Conservation (phyloP, 2,888 invertebrate genomes). For the Marronus borbonicus region DNA sequence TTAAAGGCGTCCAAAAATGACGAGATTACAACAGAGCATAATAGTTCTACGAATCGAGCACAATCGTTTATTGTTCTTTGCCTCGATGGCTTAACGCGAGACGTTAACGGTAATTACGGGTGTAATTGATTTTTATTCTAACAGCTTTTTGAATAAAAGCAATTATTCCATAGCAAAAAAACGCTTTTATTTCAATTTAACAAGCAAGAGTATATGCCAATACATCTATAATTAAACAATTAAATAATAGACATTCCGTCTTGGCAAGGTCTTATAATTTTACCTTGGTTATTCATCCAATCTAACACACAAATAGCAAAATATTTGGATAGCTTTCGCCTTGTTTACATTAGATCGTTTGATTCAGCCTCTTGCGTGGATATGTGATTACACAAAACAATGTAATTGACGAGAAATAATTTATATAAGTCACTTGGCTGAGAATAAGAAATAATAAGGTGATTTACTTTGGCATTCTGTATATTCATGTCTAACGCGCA, state of each 20-base stretch:
- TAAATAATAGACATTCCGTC: slow-evolving; percentile 14
- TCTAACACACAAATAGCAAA: slow-evolving; percentile 20
- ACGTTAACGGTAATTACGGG: slow-evolving; percentile 29
- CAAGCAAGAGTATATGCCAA: slow-evolving; percentile 9
- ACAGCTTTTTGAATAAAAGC: slow-evolving; percentile 20
- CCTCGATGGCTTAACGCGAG: slow-evolving; percentile 26
- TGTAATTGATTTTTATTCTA: slow-evolving; percentile 40
- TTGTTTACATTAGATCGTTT: slow-evolving; percentile 33
- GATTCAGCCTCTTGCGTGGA: slow-evolving; percentile 18
- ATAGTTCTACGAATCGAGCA: slow-evolving; percentile 38
- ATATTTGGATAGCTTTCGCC: slow-evolving; percentile 31
- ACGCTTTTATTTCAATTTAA: slow-evolving; percentile 3
- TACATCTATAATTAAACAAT: slow-evolving; percentile 19
- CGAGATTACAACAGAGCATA: slow-evolving; percentile 31
- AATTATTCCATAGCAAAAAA: slow-evolving; percentile 6
- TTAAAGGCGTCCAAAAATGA: slow-evolving; percentile 38
- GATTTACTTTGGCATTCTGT: slow-evolving; percentile 21
- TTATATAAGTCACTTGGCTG: slow-evolving; percentile 1
- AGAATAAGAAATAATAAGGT: slow-evolving; percentile 11
- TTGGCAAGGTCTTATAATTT: slow-evolving; percentile 10
- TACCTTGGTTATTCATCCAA: slow-evolving; percentile 17
- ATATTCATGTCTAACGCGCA: background rate
- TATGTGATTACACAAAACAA: slow-evolving; percentile 27
- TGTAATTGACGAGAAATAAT: slow-evolving; percentile 42
- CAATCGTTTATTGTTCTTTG: slow-evolving; percentile 39